Base-by-base conservation (phyloP, 2,797 vertebrate genomes). In the Melanotaenia trifasciata region DNA sequence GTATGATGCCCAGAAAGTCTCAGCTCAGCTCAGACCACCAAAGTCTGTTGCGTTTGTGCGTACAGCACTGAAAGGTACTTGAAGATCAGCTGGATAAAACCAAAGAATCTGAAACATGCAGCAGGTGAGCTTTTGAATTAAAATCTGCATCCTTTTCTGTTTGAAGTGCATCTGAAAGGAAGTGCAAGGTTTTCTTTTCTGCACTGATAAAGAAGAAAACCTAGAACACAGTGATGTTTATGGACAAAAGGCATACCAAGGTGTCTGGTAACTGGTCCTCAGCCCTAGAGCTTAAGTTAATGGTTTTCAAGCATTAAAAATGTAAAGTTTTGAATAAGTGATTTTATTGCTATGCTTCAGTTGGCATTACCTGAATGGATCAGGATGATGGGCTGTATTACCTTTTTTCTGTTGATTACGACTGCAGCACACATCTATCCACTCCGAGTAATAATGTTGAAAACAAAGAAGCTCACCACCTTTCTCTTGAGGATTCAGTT, bases 11-110 rank as follows among this genome's bases (percentile, higher is more conserved):
- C 43, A 18, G 16, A 54, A 57, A 54, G n/a, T 26, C 64, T 60
- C 47, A 62, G 61, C 67, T 79, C 64, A 68, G 77, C 57, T 51
- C 18, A 73, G 62, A 65, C 32, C 71, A 66, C 50, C n/a, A 32
- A 66, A n/a, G 32, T 74, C 24, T 72, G 63, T 69, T 63, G 65
- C 56, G 45, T 67, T 67, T 67, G 28, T 79, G 64, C 74, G 45
- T 64, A 26, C 61, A 58, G 26, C 22, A 30, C 63, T 70, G 24
- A 73, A 60, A 65, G 43, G 26, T 47, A 32, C 78, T 76, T 80
- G 67, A 45, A 14, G 56, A 73, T 67, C 58, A 63, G 30, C 58
- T 45, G 38, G 22, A 14, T 67, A 38, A 72, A 75, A 67, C 61
- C 22, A 45, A 30, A 70, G 20, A 22, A 14, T 57, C 36, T 1